Percentiles rank a stretch among this genome's conserved stretches.
phyloP scores from a whole-genome alignment of 2,113 vertebrate genomes.

The Crotalus helleri region DNA sequence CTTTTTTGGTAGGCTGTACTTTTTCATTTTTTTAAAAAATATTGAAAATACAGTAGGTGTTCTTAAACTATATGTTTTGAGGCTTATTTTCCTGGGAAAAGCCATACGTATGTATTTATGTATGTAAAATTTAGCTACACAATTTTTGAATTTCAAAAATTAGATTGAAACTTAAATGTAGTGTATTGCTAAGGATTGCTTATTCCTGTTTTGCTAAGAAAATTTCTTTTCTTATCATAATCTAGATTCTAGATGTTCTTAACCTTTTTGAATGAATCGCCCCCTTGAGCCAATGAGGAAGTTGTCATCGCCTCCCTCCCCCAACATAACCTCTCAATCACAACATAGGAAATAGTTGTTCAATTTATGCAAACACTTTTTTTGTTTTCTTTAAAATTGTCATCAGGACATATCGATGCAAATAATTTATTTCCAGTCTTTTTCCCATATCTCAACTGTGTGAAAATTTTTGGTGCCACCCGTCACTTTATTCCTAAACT shows the following conservation, averaged over 20 bases:
- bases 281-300: no score
- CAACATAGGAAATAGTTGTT: no score
- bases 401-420: no score
- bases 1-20: neutral
- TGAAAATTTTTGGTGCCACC: no score
- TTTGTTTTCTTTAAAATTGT: no score
- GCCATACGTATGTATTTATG: neutral
- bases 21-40: neutral
- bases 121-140: neutral
- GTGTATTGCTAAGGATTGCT: neutral
- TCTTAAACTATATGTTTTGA: neutral
- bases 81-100: neutral
- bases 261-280: no score
- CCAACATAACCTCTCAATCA: no score
- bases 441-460: no score
- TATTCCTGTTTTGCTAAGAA: neutral
- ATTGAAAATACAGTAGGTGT: neutral
- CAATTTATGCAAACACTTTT: no score
- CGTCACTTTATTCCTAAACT: no score
- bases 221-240: neutral
- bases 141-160: neutral
- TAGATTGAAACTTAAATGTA: neutral
- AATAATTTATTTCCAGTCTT: no score
- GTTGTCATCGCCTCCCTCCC: no score
- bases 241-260: neutral